Conservation (phyloP, 2,797 vertebrate genomes). For the Sebastes oblongus region DNA sequence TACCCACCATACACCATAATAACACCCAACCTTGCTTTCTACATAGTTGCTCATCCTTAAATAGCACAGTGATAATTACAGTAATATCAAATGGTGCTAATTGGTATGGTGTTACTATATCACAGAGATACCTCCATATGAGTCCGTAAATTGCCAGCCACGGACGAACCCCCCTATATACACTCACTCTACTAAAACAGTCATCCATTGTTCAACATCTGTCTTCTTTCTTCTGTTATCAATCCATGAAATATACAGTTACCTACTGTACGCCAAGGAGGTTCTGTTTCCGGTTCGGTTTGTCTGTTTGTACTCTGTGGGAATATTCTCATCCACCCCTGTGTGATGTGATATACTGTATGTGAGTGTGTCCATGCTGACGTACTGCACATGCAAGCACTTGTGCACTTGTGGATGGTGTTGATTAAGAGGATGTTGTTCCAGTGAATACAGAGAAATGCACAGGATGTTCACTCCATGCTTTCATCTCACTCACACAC, state of each 20-base stretch:
- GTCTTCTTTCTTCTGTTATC: neutral
- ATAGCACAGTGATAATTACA: constrained; percentile 51
- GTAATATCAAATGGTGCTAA: constrained; percentile 30
- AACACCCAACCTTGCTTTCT: neutral
- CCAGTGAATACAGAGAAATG: constrained; percentile 54
- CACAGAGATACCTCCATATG: neutral
- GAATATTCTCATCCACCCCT: constrained; percentile 27
- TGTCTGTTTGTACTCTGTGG: constrained; percentile 6
- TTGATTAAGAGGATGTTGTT: constrained; percentile 77
- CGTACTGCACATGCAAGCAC: neutral
- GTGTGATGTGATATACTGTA: constrained; percentile 7
- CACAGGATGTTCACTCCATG: constrained; percentile 72
- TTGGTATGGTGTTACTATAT: constrained; percentile 17
- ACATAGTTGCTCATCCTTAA: constrained; percentile 7
- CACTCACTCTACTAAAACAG: neutral
- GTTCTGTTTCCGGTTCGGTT: too few relatives aligned
- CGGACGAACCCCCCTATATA: neutral
- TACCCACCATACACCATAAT: neutral
- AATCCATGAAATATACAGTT: neutral
- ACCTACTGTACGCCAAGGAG: too few relatives aligned
- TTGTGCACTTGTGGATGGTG: constrained; percentile 53
- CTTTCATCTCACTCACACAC: neutral
- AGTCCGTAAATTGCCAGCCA: constrained; percentile 1
- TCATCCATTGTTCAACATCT: neutral
- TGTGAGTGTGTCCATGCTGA: constrained; percentile 10